Base-by-base conservation (phyloP, 1,140 invertebrate genomes). In the Trachelipus rathkii region DNA sequence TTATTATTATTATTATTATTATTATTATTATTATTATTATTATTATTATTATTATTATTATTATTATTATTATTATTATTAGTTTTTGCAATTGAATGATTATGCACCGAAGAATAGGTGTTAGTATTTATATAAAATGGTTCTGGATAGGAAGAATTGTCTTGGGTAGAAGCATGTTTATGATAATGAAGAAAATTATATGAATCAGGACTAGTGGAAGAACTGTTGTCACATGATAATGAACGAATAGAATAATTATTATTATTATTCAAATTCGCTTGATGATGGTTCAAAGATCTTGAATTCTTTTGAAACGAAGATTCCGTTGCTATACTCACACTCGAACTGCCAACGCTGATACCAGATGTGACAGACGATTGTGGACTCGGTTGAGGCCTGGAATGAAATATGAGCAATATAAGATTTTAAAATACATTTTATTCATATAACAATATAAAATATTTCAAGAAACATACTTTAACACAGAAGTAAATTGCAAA, bases 351-450 rank as follows among this genome's bases (percentile, higher is more conserved):
- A 72, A 78, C 72, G 77, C 79, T 81, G 77, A 81, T 78, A 19
- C 75, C 77, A 53, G 79, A 81, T 19, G 79, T n/a, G 45, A 81
- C 75, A n/a, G 79, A 81, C n/a, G 79, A 81, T 70, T 81, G 79
- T 0, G 79, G 79, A 75, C 79, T 81, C 19, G 79, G 75, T 50
- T 81, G 79, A 15, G 79, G 79, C 50, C 79, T 81, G 68, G 13
- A 53, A 19, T 8, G 13, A 73, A 33, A 33, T 3, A 33, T 33
- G 33, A 33, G 33, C 33, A 33, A n/a, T 33, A 33, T 33, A 1
- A 33, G 6, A 3, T 33, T 33, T 33, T 6, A 33, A 33, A 33
- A 33, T 33, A 33, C 33, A 6, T 33, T 33, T 1, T 6, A 33
- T 33, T 33, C 33, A 33, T 33, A 33, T 33, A 33, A 33, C 6